Conservation (phyloP, 2,113 vertebrate species). For the Campylorhamphus procurvoides region DNA sequence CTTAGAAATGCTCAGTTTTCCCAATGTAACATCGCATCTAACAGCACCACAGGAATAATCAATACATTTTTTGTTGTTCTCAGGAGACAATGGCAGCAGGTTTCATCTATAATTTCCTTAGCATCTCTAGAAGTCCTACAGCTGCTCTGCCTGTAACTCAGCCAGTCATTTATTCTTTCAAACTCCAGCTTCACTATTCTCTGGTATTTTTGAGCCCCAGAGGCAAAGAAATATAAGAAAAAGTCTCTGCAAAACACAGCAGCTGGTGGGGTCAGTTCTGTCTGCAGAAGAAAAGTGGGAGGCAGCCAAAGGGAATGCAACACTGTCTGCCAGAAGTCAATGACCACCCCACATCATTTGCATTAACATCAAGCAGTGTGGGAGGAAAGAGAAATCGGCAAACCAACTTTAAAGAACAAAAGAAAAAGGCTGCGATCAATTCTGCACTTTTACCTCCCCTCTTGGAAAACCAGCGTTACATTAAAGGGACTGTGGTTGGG, state of each 20-base stretch:
- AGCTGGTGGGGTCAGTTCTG: constrained; percentile 13
- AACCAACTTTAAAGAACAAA: not conserved
- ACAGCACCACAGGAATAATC: not conserved
- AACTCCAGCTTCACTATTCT: not conserved
- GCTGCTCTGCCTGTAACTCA: not conserved
- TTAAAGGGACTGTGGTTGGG: not conserved
- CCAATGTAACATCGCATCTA: not conserved
- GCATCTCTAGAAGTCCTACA: not conserved
- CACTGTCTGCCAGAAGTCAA: not conserved
- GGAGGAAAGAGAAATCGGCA: constrained; percentile 21
- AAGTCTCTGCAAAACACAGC: constrained; percentile 6
- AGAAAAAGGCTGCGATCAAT: not conserved
- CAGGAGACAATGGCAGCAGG: not conserved
- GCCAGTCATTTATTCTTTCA: constrained; percentile 27
- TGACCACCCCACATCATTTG: not conserved
- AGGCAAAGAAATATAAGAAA: constrained; percentile 33
- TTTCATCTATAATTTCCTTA: constrained; percentile 9
- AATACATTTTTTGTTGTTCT: not conserved
- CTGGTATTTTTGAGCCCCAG: not conserved
- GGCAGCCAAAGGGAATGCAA: constrained; percentile 3
- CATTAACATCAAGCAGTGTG: not conserved
- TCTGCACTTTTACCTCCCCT: not conserved
- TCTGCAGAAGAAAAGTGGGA: not conserved
- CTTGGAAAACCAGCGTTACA: not conserved
- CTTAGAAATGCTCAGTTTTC: not conserved